Conservation (phyloP, 2,113 vertebrate species). For the Tragulus kanchil region DNA sequence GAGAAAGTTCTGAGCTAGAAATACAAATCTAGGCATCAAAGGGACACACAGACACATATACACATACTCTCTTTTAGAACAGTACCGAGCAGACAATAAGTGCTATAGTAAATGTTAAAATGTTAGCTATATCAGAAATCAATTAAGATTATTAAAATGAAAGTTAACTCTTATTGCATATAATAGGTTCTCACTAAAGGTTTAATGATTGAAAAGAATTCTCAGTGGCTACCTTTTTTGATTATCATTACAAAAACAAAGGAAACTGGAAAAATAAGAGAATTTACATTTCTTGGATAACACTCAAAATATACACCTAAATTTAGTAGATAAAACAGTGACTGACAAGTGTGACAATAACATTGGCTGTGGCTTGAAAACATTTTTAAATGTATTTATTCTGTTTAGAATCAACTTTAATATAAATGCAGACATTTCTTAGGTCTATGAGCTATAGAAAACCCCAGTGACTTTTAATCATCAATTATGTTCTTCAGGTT, state of each 20-base stretch:
- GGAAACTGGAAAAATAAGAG: not conserved
- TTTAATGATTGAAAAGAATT: slow-evolving; percentile 42
- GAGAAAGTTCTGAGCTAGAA: not conserved
- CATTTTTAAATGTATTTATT: slow-evolving; percentile 31
- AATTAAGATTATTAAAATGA: slow-evolving; percentile 5
- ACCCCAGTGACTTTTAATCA: not conserved
- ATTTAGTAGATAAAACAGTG: not conserved
- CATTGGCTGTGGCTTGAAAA: slow-evolving; percentile 14
- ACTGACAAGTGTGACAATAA: not conserved
- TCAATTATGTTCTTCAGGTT: not conserved
- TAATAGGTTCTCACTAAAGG: not conserved
- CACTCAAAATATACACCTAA: not conserved
- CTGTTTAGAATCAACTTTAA: not conserved
- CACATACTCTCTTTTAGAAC: not conserved
- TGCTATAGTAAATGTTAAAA: not conserved
- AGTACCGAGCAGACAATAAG: not conserved
- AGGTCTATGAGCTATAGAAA: not conserved
- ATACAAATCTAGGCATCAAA: not conserved
- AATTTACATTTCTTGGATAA: not conserved
- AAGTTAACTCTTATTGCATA: slow-evolving; percentile 22
- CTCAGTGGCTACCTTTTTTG: not conserved
- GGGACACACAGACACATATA: not conserved
- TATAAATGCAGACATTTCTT: not conserved
- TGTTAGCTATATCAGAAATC: not conserved
- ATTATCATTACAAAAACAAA: not conserved